Evolutionary conservation across 2,797 vertebrate species (phyloP), one percentile per base, ranked within the genome.

Genomic region (Halcyon leucocephala): DNA sequence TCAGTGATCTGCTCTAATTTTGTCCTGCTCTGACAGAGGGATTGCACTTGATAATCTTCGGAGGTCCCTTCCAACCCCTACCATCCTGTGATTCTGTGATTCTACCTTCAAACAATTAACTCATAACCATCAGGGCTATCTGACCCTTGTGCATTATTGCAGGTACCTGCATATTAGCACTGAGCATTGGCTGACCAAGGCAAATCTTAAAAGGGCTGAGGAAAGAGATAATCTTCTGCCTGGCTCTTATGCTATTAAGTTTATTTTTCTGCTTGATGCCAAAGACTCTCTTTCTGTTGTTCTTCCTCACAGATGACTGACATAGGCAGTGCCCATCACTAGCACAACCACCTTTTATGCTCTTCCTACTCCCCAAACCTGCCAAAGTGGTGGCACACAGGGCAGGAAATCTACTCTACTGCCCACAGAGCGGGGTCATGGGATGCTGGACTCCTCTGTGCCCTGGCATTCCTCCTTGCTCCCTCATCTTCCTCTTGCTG

Each of bases 211-310:
- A 73, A 48, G 11, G 52, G 18, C 64, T 16, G 22, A 52, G 44
- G 57, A 95, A 88, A 93, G 60, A 60, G 37, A 35, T 39, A 44
- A 84, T 93, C 42, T 87, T 94, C 91, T 87, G 48, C 62, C 79
- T 73, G 42, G 51, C 41, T 62, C 54, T 80, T 91, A 41, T 37
- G 52, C 65, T 90, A 20, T 57, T 49, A 60, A 49, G 18, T 85
- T 97, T 82, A 77, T 85, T 82, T 81, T 84, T 66, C 72, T 72
- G 24, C 31, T 81, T 91, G 79, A 81, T 90, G 35, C 24, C 44
- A 9, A 51, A 95, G 66, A 10, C 14, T 83, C 21, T 17, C 12
- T 95, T 82, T 79, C 26, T 80, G 42, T 78, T 97, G 64, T 90
- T 95, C 71, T 87, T 12, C 4, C 44, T 33, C 8, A 6, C 39